These are phyloP conservation scores for Greenwoodochromis staneri DNA, from an alignment of 2,113 vertebrate species.

Conservation along the genomic window DNA sequence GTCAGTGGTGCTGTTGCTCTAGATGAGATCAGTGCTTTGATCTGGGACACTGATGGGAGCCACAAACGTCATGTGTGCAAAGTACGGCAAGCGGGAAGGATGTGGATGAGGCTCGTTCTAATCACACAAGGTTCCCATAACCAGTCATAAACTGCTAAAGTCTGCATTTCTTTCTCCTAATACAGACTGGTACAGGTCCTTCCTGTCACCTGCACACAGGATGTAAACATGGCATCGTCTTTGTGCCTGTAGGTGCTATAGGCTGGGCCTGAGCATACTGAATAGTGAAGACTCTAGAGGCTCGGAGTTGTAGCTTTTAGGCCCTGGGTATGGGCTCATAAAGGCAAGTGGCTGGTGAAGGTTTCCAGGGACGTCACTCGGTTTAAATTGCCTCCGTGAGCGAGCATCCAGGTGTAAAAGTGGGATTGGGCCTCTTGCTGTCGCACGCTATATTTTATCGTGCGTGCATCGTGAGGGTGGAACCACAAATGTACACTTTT, in stretches of 20 bases:
- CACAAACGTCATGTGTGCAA: constrained; percentile 41
- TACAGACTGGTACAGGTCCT: not conserved
- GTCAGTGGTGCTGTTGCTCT: constrained; percentile 56
- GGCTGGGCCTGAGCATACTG: constrained; percentile 13
- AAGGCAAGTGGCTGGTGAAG: constrained; percentile 34
- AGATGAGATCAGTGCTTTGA: constrained; percentile 69
- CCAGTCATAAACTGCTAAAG: not conserved
- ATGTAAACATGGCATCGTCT: constrained; percentile 13
- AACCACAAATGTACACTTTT: not conserved
- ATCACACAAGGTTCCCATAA: constrained; percentile 19
- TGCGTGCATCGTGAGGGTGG: not conserved
- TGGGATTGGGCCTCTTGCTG: not conserved
- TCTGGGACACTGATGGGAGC: constrained; percentile 56
- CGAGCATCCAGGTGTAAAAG: not conserved
- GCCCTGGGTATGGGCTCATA: constrained; percentile 57
- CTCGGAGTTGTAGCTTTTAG: constrained; percentile 31
- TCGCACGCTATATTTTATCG: not conserved
- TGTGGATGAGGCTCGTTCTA: constrained; percentile 19
- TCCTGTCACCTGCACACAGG: not conserved
- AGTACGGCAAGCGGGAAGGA: constrained; percentile 30
- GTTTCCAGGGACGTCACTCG: constrained; percentile 27
- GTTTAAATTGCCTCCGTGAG: constrained; percentile 24
- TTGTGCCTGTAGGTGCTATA: constrained; percentile 33
- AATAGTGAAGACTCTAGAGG: constrained; percentile 23
- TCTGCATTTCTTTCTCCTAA: not conserved